These are phyloP conservation scores for Rhogogaster chlorosoma DNA, from an alignment of 2,888 invertebrate species.

Conservation along the genomic window DNA sequence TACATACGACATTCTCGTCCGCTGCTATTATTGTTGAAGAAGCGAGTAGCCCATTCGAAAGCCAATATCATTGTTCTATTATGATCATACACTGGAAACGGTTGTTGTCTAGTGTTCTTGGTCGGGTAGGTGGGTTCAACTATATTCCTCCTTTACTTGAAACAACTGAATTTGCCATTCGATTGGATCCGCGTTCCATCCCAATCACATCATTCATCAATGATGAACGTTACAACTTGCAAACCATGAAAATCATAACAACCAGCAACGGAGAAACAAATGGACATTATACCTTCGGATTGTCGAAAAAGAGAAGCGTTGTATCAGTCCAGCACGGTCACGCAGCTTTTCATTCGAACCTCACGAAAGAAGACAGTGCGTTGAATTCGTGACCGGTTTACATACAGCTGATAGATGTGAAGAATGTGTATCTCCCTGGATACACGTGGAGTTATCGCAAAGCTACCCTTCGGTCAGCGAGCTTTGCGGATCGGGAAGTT, in stretches of 20 bases:
- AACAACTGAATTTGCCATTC: neutral
- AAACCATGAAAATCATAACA: neutral
- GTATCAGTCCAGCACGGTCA: neutral
- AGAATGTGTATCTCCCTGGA: neutral
- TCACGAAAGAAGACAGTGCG: neutral
- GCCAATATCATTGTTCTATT: neutral
- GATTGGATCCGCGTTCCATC: neutral
- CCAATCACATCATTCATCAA: neutral
- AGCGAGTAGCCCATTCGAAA: constrained; percentile 1
- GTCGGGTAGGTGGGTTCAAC: neutral
- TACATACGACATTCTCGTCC: constrained; percentile 20
- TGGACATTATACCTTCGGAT: neutral
- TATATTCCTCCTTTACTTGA: neutral
- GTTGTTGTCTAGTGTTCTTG: neutral
- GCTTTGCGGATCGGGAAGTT: neutral
- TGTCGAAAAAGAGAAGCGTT: neutral
- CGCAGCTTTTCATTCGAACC: neutral
- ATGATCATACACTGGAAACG: neutral
- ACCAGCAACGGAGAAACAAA: neutral
- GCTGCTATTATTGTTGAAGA: neutral
- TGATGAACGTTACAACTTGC: neutral
- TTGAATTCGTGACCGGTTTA: neutral
- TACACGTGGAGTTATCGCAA: constrained; percentile 27
- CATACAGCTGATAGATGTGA: neutral
- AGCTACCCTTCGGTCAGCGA: neutral